Conservation (phyloP, 2,113 vertebrate species). For the Aldabrachelys gigantea region DNA sequence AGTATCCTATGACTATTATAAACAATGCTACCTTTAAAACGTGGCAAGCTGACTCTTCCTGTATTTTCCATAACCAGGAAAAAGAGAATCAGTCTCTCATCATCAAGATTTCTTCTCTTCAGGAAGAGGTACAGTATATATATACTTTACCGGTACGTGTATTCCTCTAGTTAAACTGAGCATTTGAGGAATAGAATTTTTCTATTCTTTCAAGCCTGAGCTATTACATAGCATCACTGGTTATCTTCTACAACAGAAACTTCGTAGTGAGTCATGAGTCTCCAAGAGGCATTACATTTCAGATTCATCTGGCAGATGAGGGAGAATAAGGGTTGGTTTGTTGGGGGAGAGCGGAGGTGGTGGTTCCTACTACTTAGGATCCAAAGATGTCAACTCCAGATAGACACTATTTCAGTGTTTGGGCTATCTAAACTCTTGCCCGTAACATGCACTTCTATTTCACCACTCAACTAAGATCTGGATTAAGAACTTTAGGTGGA, state of each 20-base stretch:
- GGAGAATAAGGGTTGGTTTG: not conserved
- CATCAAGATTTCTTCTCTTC: constrained; percentile 83
- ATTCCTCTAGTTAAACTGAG: not conserved
- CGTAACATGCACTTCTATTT: not conserved
- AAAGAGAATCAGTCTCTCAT: constrained; percentile 87
- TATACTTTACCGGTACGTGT: not conserved
- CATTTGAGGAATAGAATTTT: not conserved
- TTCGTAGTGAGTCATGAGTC: not conserved
- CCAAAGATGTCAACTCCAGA: not conserved
- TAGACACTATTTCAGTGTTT: not conserved
- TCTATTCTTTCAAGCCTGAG: not conserved
- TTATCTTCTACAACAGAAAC: not conserved
- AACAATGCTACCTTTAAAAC: not conserved
- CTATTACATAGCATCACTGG: not conserved
- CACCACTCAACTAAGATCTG: not conserved
- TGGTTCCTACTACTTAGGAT: not conserved
- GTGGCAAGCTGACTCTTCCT: accelerated
- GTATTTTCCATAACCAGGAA: constrained; percentile 73
- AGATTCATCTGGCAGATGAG: not conserved
- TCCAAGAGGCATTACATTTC: not conserved
- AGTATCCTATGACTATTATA: not conserved
- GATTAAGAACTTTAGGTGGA: not conserved
- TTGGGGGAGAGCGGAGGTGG: not conserved
- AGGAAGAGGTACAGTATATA: constrained; percentile 85
- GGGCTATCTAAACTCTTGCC: not conserved